Conservation (phyloP, 2,888 invertebrate genomes). For the Drosophila austrosaltans region DNA sequence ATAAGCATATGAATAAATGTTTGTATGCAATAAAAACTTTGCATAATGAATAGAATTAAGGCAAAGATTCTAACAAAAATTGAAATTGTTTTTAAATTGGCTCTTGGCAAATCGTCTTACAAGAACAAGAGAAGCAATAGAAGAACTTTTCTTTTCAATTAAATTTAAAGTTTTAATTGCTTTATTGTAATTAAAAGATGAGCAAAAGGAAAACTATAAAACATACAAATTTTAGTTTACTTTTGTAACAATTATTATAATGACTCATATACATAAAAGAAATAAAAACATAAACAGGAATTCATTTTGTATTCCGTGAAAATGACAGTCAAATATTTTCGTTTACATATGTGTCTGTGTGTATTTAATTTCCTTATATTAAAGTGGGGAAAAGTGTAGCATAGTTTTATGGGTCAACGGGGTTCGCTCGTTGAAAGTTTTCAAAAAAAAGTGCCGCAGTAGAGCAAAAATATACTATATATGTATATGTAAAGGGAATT, state of each 20-base stretch:
- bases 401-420: slow-evolving; percentile 65
- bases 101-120: neutral
- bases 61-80: neutral
- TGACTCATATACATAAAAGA: too few species aligned
- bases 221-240: too few species aligned
- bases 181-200: too few species aligned
- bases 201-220: too few species aligned
- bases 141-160: neutral
- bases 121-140: too few species aligned
- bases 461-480: slow-evolving; percentile 34
- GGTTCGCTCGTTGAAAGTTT: slow-evolving; percentile 35
- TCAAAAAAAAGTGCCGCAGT: slow-evolving; percentile 29
- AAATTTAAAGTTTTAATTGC: neutral
- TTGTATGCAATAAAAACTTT: neutral
- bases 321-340: too few species aligned
- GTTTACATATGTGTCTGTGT: neutral
- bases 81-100: neutral
- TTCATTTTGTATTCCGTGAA: too few species aligned
- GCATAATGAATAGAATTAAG: slow-evolving; percentile 1
- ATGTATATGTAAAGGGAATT: slow-evolving; percentile 44
- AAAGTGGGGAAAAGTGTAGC: slow-evolving; percentile 29
- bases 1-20: neutral
- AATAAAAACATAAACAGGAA: too few species aligned
- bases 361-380: slow-evolving; percentile 4
- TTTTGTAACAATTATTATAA: too few species aligned